Evolutionary conservation across 2,888 invertebrate genomes (phyloP), one percentile per base, ranked within the genome.

Genomic region (Phortica okadai): DNA sequence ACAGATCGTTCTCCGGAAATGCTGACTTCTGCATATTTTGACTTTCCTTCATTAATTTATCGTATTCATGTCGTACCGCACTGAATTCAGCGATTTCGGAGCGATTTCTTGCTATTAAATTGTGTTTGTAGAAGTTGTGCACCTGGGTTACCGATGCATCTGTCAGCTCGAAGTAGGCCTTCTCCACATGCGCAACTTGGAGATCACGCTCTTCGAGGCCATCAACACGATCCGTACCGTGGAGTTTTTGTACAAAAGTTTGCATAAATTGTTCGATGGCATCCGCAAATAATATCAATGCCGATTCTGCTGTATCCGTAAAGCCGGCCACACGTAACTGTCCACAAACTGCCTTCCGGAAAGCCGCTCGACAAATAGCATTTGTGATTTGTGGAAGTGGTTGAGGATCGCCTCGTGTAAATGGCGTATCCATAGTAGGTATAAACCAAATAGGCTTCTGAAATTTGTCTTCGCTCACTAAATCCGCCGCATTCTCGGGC

Each of bases 41-140:
- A 69, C 91, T 91, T 79, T 91, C 91, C 79, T 91, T 91, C 90
- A 90, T 91, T 5, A 91, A 81, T 76, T 91, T 90, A 50, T 91
- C 90, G 77, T 91, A 91, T 69, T 91, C 91, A 73, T 89, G 89
- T 11, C 89, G 84, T 5, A 90, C 89, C 10, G 89, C 89, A 42
- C 90, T 88, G 76, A 91, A 91, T 78, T 91, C 90, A 0, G 83
- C 82, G 4, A 91, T 91, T 79, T 90, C 91, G 2, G 79, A 81
- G 0, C 90, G 88, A 82, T 91, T 91, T 14, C 89, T 84, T 2
- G 89, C 82, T 14, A 91, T 89, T 14, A 91, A 82, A 74, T 90
- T 89, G 76, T 90, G 90, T 76, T 91, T 91, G 77, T 90, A 91
- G 70, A 91, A 91, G 78, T 91, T 91, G 75, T 91, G 91, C 41